Base-by-base conservation (phyloP, 2,888 invertebrate species). In the Chydorus sphaericus region DNA sequence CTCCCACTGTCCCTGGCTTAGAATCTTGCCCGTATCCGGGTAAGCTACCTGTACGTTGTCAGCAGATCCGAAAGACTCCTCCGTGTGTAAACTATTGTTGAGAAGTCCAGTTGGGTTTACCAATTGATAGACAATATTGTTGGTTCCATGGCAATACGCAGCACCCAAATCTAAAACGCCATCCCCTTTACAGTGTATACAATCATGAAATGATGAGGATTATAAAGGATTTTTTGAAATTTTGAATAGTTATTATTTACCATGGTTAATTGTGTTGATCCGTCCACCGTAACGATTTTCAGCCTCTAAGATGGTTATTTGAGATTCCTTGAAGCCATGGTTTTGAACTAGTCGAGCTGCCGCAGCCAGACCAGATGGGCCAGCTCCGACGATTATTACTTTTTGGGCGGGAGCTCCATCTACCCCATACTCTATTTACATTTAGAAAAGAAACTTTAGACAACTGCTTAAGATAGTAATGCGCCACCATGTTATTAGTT, bases 101-200 rank as follows among this genome's bases (percentile, higher is more conserved):
- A 57, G 18, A 10, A 48, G 37, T 23, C 53, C 53, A 16, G 52
- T 48, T n/a, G 26, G 48, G 14, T 7, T 44, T 1, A 48, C 57
- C 26, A 57, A 18, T n/a, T 28, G 85, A 66, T 86, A 90, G 65
- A 91, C 84, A 1, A 88, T 87, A 72, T 92, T 92, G 23, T 88
- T 72, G 52, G 90, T 87, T 37, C 92, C 92, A 67, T 92, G 91
- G 63, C 92, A 88, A 88, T 90, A 91, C 69, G 90, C 91, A 29
- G 91, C 91, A 56, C 92, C 92, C 60, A 91, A 71, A 72, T 92
- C 91, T 49, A 91, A 48, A 30, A 57, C 6, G 18, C 36, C 31
- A 26, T 23, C 20, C 4, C 52, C 53, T 52, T 26, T 14, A 37
- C 23, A 11, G 14, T 37, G 4, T 7, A 23, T 26, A 16, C 14